Evolutionary conservation across 2,797 vertebrate genomes (phyloP), one percentile per base, ranked within the genome.

Genomic region (Acipenser transmontanus): DNA sequence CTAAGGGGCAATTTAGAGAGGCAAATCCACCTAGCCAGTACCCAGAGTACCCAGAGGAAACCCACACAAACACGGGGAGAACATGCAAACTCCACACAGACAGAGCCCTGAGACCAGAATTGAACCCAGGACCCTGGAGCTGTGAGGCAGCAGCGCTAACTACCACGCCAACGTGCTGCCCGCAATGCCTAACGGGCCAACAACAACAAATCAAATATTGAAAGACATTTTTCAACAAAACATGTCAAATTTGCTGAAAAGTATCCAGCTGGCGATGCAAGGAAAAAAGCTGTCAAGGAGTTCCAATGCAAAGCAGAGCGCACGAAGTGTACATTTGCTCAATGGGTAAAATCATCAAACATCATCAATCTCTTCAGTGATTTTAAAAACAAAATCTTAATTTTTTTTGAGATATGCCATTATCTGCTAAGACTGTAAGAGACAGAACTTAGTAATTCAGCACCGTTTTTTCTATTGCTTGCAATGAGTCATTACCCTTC

Each of bases 341-440:
- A 65, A 1, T 67, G 64, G 70, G 61, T 69, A 2, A 51, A 8
- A 13, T 71, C 65, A 60, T 8, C 34, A 67, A 57, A 64, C 2
- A 61, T 47, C 7, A 67, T 49, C 67, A 13, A 61, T 10, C 56
- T 71, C 51, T 69, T 69, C 12, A 4, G 47, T 0, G 51, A 71
- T 60, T 73, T 66, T 17, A 67, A 73, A 71, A 71, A 65, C 14
- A 71, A 71, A 50, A 70, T 72, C 48, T 47, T 68, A 2, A 56
- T 17, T 17, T 17, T 12, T 68, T 54, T 63, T 52, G 56, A 12
- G 12, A 8, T 54, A 8, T 17, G 17, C 17, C 17, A 56, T 62
- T 68, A 20, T 69, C 59, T 20, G 63, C 71, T 56, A 67, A 67
- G 8, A 70, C 64, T 4, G 59, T 65, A 10, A 67, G 69, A 12